These are phyloP conservation scores for Sussaba pulchella DNA, from an alignment of 2,888 invertebrate species.

Conservation along the genomic window DNA sequence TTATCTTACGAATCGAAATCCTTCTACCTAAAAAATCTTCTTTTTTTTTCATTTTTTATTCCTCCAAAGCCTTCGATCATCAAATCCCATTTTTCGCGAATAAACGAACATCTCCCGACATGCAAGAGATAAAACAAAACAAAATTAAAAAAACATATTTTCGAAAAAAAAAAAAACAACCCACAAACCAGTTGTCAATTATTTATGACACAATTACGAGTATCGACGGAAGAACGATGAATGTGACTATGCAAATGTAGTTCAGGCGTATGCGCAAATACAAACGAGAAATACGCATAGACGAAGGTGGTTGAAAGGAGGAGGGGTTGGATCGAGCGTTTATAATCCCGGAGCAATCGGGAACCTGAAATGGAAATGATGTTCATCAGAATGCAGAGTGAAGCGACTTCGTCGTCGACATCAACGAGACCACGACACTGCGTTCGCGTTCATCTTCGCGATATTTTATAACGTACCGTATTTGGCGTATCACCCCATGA, in stretches of 20 bases:
- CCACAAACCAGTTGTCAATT: conserved; percentile 42
- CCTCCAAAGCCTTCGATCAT: neutral
- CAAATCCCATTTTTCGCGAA: conserved; percentile 1
- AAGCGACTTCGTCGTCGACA: conserved; percentile 31
- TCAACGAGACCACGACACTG: conserved; percentile 10
- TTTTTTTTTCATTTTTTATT: neutral
- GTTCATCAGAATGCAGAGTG: conserved; percentile 52
- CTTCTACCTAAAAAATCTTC: neutral
- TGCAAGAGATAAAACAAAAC: neutral
- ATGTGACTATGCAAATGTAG: conserved; percentile 58
- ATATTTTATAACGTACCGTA: conserved; percentile 5
- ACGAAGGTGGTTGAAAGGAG: conserved; percentile 22
- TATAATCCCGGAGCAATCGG: conserved; percentile 62
- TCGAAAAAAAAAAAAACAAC: conserved; percentile 9
- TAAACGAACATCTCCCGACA: conserved; percentile 13
- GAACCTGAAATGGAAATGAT: conserved; percentile 67
- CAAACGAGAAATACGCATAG: conserved; percentile 30
- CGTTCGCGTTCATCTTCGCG: neutral
- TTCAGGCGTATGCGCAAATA: conserved; percentile 33
- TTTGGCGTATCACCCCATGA: conserved; percentile 2
- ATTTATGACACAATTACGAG: conserved; percentile 61
- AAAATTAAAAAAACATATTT: too few relatives aligned
- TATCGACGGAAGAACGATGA: conserved; percentile 39
- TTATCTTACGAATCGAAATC: neutral
- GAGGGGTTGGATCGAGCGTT: conserved; percentile 35